These are phyloP conservation scores for Dascyllus trimaculatus DNA, from an alignment of 2,113 vertebrate species.

Conservation along the genomic window DNA sequence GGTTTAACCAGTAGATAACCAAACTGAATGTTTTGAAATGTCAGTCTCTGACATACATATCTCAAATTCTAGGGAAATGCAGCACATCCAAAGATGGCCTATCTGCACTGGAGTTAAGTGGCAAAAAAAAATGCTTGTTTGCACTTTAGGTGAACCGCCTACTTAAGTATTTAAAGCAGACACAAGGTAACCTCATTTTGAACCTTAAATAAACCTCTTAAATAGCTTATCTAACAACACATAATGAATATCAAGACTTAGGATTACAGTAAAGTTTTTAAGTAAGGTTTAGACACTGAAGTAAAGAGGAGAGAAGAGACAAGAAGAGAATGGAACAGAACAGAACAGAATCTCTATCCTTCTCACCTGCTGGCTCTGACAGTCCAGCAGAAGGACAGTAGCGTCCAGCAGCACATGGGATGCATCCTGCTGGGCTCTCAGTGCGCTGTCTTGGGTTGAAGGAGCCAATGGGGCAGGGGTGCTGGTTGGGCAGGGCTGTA, in stretches of 20 bases:
- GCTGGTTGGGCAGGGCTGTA: constrained; percentile 82
- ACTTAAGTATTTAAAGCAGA: constrained; percentile 7
- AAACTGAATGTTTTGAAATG: background rate
- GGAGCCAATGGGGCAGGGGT: constrained; percentile 89
- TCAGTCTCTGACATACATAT: background rate
- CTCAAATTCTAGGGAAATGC: background rate
- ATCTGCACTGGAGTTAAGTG: background rate
- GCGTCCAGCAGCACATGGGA: constrained; percentile 87
- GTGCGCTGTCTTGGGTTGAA: constrained; percentile 84
- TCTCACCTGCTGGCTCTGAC: constrained; percentile 87
- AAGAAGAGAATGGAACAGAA: no score
- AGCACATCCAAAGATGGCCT: background rate
- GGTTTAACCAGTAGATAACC: background rate
- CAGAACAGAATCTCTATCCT: background rate
- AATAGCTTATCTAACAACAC: background rate
- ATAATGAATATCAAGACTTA: background rate
- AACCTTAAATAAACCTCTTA: background rate
- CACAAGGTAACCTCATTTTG: background rate
- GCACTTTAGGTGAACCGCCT: background rate
- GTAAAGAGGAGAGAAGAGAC: no score
- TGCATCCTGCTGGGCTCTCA: constrained; percentile 79
- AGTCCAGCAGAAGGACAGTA: constrained; percentile 88
- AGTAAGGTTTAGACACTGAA: no score
- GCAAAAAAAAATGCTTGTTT: background rate
- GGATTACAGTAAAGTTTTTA: background rate